phyloP scores from a whole-genome alignment of 2,797 vertebrate genomes.

The Gila robusta region DNA sequence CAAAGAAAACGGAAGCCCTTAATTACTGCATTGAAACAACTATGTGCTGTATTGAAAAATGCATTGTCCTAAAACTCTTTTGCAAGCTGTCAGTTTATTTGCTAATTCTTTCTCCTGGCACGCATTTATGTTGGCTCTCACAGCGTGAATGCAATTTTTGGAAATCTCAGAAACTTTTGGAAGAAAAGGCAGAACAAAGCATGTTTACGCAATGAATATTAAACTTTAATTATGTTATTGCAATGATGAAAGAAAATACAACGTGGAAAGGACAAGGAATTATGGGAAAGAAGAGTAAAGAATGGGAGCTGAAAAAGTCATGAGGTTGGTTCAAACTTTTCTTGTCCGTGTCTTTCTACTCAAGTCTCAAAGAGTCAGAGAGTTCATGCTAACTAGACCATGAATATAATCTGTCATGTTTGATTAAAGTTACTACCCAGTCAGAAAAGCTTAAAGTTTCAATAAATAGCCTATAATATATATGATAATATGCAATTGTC shows the following conservation, averaged over 20 bases:
- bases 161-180: constrained; percentile 30
- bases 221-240: constrained; percentile 12
- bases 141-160: constrained; percentile 35
- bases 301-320: background rate
- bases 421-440: background rate
- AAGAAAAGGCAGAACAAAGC: constrained; percentile 8
- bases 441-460: background rate
- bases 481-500: background rate
- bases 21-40: constrained; percentile 50
- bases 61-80: constrained; percentile 48
- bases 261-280: background rate
- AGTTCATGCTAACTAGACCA: background rate
- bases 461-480: background rate
- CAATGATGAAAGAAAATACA: background rate
- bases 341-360: background rate
- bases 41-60: constrained; percentile 34
- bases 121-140: background rate
- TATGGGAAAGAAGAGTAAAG: background rate
- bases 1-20: constrained; percentile 44
- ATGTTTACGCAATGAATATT: background rate
- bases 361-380: background rate
- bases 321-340: background rate
- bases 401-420: background rate
- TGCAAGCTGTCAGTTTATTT: constrained; percentile 46
- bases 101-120: constrained; percentile 46